Conservation (phyloP, 1,140 invertebrate species). For the Drosophila leontia region DNA sequence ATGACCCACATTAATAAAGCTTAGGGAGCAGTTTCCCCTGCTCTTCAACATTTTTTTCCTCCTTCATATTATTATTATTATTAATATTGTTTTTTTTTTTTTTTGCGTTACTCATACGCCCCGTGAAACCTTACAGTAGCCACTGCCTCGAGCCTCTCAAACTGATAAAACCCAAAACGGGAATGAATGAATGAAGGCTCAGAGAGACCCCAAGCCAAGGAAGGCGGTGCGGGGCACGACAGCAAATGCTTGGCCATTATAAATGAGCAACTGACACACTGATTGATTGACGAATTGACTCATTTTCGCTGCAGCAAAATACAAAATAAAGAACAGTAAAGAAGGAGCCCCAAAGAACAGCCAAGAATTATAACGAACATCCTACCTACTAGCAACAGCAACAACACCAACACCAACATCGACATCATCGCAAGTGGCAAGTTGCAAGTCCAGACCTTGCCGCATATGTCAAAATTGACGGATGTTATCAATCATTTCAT, state of each 20-base stretch:
- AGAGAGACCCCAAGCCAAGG: neutral
- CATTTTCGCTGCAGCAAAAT: slow-evolving; percentile 55
- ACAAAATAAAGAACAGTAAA: neutral
- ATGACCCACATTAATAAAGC: slow-evolving; percentile 52
- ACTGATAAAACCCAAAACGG: slow-evolving; percentile 21
- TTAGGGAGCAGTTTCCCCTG: slow-evolving; percentile 7
- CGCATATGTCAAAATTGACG: slow-evolving; percentile 83
- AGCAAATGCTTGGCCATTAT: slow-evolving; percentile 57
- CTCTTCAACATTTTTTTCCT: neutral
- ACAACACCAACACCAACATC: slow-evolving; percentile 9
- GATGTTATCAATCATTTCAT: slow-evolving; percentile 84
- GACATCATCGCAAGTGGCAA: slow-evolving; percentile 19
- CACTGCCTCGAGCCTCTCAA: slow-evolving; percentile 21
- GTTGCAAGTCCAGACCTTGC: slow-evolving; percentile 55
- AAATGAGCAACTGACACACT: slow-evolving; percentile 80
- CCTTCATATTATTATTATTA: neutral
- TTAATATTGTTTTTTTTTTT: neutral
- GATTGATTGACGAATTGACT: slow-evolving; percentile 82
- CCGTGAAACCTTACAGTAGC: slow-evolving; percentile 61
- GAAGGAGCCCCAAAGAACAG: slow-evolving; percentile 6
- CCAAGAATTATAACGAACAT: slow-evolving; percentile 50
- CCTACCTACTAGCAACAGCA: slow-evolving; percentile 20
- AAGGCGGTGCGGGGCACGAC: slow-evolving; percentile 13
- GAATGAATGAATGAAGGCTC: slow-evolving; percentile 30
- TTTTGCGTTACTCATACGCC: slow-evolving; percentile 58